phyloP scores from a whole-genome alignment of 2,113 vertebrate genomes.

The Passer domesticus region DNA sequence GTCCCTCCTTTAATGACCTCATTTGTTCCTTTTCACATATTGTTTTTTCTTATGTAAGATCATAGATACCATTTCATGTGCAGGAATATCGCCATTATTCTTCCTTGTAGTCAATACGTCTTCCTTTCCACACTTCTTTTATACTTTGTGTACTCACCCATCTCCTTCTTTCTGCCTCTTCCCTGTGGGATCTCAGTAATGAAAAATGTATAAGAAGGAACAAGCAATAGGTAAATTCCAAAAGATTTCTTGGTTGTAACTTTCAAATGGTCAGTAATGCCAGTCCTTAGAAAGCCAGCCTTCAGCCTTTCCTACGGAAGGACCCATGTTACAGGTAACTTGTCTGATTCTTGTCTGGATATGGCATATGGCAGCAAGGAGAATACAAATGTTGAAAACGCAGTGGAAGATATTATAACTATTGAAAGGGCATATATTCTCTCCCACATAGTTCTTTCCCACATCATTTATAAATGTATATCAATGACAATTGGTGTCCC shows the following conservation, averaged over 20 bases:
- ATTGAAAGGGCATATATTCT: not conserved
- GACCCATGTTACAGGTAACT: not conserved
- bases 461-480: not conserved
- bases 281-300: not conserved
- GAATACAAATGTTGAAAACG: not conserved
- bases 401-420: not conserved
- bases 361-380: not conserved
- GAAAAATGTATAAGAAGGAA: not conserved
- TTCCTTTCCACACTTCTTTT: not conserved
- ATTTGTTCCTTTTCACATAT: accelerated
- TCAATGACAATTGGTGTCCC: not conserved
- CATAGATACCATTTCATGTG: not conserved
- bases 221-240: not conserved
- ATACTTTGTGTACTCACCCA: not conserved
- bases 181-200: not conserved
- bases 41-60: not conserved
- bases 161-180: not conserved
- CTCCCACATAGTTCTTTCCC: not conserved
- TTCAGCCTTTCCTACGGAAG: not conserved
- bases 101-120: not conserved
- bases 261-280: not conserved
- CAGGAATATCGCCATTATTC: not conserved
- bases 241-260: not conserved
- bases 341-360: not conserved
- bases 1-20: not conserved